Conservation (phyloP, 1,140 invertebrate genomes). For the Microplitis mediator region DNA sequence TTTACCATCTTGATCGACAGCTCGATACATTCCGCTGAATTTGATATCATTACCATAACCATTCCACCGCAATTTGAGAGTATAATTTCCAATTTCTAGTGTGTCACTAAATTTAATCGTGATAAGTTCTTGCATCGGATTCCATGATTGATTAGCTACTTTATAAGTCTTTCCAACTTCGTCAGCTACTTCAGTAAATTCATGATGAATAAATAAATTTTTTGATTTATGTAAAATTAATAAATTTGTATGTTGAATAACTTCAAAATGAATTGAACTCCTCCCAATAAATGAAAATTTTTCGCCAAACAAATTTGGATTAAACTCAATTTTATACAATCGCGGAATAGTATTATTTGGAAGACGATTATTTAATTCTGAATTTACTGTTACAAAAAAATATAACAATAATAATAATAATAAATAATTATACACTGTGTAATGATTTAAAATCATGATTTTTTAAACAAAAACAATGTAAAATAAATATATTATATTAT, state of each 20-base stretch:
- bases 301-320: conserved; percentile 21
- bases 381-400: neutral
- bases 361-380: conserved; percentile 17
- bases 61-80: conserved; percentile 19
- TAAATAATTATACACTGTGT: too few species aligned
- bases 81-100: conserved; percentile 23
- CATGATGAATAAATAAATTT: conserved; percentile 20
- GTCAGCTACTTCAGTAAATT: conserved; percentile 16
- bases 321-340: conserved; percentile 24
- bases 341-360: conserved; percentile 28
- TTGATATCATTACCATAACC: neutral
- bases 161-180: neutral
- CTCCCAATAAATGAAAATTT: conserved; percentile 32
- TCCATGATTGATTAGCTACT: conserved; percentile 9
- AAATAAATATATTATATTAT: too few species aligned
- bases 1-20: neutral
- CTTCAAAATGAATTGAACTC: conserved; percentile 20
- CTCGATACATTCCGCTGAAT: neutral
- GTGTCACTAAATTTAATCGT: conserved; percentile 9
- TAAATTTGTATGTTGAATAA: conserved; percentile 8
- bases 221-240: conserved; percentile 26
- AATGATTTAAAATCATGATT: too few species aligned
- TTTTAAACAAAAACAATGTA: too few species aligned
- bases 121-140: conserved; percentile 10
- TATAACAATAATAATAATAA: too few species aligned